phyloP scores from a whole-genome alignment of 37 sponge, comb jelly and placozoan species.

The Tethya wilhelma region DNA sequence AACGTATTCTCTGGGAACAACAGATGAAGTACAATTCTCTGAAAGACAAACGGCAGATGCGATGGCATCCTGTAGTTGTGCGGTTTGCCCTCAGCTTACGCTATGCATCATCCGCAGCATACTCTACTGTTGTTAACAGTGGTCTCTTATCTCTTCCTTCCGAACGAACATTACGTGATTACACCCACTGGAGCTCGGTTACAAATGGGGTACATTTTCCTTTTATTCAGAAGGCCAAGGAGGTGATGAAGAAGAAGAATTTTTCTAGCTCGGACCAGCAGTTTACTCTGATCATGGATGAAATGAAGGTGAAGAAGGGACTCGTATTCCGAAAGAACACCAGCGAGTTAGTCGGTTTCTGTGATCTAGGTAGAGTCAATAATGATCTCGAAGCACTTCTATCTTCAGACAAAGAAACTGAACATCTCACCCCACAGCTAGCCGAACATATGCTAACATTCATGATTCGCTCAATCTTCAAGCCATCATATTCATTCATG shows the following conservation, averaged over 20 bases:
- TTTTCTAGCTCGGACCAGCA: not conserved
- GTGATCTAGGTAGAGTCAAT: slow-evolving; percentile 18
- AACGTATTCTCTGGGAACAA: slow-evolving; percentile 30
- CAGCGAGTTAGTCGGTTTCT: slow-evolving; percentile 7
- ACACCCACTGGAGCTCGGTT: slow-evolving; percentile 11
- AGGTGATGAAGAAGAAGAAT: not conserved
- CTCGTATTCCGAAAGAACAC: slow-evolving; percentile 9
- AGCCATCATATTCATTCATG: slow-evolving; percentile 7
- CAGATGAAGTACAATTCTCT: slow-evolving; percentile 13
- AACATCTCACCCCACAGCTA: not conserved
- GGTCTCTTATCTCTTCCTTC: slow-evolving; percentile 6
- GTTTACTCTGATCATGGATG: slow-evolving; percentile 21
- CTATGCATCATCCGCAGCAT: slow-evolving; percentile 10
- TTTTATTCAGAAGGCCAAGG: not conserved
- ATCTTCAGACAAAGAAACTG: not conserved
- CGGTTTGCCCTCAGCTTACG: slow-evolving; percentile 8
- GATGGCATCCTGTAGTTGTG: no score
- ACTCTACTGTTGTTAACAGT: not conserved
- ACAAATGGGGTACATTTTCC: not conserved
- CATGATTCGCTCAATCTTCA: slow-evolving; percentile 24
- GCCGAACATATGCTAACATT: slow-evolving; percentile 25
- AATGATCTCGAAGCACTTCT: not conserved
- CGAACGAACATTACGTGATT: slow-evolving; percentile 2
- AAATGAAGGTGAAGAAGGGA: no score
- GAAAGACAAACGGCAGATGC: no score